Evolutionary conservation across 1,140 invertebrate genomes (phyloP).

Genomic region (Cephus cinctus): DNA sequence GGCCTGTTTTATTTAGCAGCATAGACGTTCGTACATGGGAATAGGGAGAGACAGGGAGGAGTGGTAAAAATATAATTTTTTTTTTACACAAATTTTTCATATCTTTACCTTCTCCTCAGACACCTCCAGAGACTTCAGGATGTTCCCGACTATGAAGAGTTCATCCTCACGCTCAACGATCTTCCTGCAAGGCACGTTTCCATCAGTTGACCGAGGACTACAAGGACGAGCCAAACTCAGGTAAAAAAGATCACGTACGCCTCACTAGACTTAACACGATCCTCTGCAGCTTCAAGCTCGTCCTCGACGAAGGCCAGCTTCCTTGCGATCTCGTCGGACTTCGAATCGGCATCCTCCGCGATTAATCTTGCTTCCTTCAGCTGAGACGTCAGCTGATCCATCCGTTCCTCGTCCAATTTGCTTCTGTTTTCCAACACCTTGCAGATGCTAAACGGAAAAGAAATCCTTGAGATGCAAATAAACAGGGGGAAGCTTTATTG

Average conservation of each 20-base stretch:
- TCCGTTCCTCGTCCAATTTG: constrained; percentile 74
- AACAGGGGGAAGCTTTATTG: no score
- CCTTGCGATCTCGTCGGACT: constrained; percentile 82
- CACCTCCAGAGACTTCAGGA: constrained; percentile 98
- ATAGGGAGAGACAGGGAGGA: not conserved
- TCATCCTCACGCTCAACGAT: constrained; percentile 99
- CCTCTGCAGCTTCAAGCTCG: constrained; percentile 82
- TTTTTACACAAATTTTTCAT: not conserved
- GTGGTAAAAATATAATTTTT: not conserved
- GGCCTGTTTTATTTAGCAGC: constrained; percentile 56
- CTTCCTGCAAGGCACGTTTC: constrained; percentile 77
- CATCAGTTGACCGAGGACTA: not conserved
- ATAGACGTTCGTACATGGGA: not conserved
- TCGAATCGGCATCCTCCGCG: constrained; percentile 77
- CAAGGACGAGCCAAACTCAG: constrained; percentile 6
- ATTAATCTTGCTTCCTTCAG: constrained; percentile 74
- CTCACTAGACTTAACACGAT: constrained; percentile 82
- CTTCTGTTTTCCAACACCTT: constrained; percentile 76
- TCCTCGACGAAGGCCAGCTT: constrained; percentile 88
- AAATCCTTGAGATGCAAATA: not conserved
- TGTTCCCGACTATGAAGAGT: constrained; percentile 97
- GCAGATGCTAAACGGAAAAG: constrained; percentile 61
- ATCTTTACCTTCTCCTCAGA: constrained; percentile 94
- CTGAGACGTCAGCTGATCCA: constrained; percentile 69
- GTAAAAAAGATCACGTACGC: constrained; percentile 58